phyloP scores from a whole-genome alignment of 2,113 vertebrate genomes.

The Ophthalmolycus amberensis region DNA sequence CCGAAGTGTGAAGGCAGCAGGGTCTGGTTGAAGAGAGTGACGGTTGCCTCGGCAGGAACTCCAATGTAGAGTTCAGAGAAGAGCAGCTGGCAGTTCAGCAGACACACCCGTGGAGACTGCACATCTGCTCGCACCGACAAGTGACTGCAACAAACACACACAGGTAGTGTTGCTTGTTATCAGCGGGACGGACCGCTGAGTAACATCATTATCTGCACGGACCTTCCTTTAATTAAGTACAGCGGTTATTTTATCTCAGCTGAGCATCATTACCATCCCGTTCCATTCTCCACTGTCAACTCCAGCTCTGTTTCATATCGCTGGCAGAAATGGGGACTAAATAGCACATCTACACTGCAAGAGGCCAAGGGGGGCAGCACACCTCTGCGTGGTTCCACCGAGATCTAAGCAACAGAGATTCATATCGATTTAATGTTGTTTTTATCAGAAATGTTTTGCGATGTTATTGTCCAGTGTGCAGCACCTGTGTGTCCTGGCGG shows the following conservation, averaged over 20 bases:
- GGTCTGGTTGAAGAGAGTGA: conserved; percentile 89
- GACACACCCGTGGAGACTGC: conserved; percentile 87
- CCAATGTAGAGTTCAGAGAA: conserved; percentile 87
- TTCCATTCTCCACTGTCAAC: conserved; percentile 88
- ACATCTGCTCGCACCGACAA: conserved; percentile 89
- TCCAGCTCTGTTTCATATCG: conserved; percentile 86
- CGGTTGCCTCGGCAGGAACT: conserved; percentile 70
- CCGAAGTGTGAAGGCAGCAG: conserved; percentile 87
- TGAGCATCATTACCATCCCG: conserved; percentile 84
- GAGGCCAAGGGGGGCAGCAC: conserved; percentile 81
- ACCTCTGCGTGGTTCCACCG: conserved; percentile 83
- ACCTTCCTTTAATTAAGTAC: no score
- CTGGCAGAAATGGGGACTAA: conserved; percentile 82
- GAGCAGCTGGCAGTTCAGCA: conserved; percentile 84
- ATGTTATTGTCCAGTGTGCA: neutral
- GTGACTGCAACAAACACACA: conserved; percentile 82
- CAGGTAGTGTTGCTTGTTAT: conserved; percentile 20
- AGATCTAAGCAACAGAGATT: conserved; percentile 71
- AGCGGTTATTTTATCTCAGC: neutral
- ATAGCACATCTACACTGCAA: conserved; percentile 82
- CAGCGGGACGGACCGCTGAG: neutral
- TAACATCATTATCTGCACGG: neutral
- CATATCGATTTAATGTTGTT: neutral
- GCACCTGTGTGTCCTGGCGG: conserved; percentile 63
- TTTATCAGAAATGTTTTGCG: neutral